These are phyloP conservation scores for Rhopalosiphum nymphaeae DNA, from an alignment of 2,888 invertebrate species.

Conservation along the genomic window DNA sequence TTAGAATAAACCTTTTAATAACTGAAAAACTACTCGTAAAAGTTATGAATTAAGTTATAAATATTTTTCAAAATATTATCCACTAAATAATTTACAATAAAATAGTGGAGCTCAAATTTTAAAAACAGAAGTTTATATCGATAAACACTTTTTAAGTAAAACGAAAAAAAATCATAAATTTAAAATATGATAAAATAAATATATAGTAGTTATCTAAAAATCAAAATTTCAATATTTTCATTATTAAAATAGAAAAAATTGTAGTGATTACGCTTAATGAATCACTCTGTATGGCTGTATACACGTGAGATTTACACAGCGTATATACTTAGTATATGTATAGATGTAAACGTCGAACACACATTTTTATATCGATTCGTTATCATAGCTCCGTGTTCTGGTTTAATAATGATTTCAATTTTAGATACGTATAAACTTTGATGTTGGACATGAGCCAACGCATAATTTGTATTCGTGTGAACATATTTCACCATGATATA, in stretches of 20 bases:
- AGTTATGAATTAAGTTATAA: neutral
- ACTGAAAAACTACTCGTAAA: neutral
- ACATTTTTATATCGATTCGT: neutral
- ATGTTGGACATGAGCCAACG: slow-evolving; percentile 11
- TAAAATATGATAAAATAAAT: neutral
- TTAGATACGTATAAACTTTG: slow-evolving; percentile 21
- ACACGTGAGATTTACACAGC: neutral
- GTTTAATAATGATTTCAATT: slow-evolving; percentile 24
- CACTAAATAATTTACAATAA: neutral
- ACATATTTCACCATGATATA: neutral
- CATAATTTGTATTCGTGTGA: neutral
- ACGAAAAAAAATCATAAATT: neutral
- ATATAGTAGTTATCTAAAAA: neutral
- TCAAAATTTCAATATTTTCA: neutral
- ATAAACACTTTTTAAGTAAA: neutral
- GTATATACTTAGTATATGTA: neutral
- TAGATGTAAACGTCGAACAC: neutral
- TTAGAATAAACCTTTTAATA: neutral
- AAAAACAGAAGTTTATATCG: neutral
- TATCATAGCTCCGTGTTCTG: neutral
- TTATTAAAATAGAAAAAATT: neutral
- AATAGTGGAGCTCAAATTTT: neutral
- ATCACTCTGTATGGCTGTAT: neutral
- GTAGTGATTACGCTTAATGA: neutral
- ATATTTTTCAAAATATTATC: neutral